These are phyloP conservation scores for Tor tambroides DNA, from an alignment of 2,113 vertebrate genomes.

Conservation along the genomic window DNA sequence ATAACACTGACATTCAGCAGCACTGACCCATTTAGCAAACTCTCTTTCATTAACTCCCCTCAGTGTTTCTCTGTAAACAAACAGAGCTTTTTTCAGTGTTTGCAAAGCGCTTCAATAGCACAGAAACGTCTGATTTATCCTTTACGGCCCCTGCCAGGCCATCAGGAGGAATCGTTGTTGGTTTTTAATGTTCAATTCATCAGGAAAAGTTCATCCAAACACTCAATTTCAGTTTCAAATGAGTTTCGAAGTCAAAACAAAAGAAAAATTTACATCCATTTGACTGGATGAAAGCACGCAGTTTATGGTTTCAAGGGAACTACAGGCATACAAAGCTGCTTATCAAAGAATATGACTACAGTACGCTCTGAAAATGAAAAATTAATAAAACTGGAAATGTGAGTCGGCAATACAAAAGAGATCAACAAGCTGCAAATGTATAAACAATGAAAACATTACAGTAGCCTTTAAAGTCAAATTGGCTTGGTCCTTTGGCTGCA, in stretches of 20 bases:
- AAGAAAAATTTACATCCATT: background rate
- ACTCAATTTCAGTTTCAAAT: background rate
- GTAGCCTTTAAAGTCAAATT: background rate
- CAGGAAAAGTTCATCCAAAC: background rate
- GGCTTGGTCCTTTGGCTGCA: too few relatives aligned
- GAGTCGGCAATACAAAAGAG: background rate
- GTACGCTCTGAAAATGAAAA: background rate
- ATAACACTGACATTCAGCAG: slow-evolving; percentile 3
- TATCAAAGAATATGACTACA: background rate
- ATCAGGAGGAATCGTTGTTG: background rate
- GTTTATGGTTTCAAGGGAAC: background rate
- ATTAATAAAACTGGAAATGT: too few relatives aligned
- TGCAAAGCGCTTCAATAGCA: background rate
- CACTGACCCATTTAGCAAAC: slow-evolving; percentile 8
- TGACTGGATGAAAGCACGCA: background rate
- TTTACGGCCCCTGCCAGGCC: background rate
- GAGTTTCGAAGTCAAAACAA: background rate
- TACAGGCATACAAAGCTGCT: background rate
- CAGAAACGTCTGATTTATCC: background rate
- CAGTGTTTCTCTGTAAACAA: background rate
- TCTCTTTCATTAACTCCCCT: background rate
- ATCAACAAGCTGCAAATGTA: background rate
- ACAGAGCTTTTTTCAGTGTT: background rate
- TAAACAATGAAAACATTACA: background rate
- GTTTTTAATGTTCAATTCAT: background rate